These are phyloP conservation scores for Lepidurus arcticus DNA, from an alignment of 1,140 invertebrate species.

Conservation along the genomic window DNA sequence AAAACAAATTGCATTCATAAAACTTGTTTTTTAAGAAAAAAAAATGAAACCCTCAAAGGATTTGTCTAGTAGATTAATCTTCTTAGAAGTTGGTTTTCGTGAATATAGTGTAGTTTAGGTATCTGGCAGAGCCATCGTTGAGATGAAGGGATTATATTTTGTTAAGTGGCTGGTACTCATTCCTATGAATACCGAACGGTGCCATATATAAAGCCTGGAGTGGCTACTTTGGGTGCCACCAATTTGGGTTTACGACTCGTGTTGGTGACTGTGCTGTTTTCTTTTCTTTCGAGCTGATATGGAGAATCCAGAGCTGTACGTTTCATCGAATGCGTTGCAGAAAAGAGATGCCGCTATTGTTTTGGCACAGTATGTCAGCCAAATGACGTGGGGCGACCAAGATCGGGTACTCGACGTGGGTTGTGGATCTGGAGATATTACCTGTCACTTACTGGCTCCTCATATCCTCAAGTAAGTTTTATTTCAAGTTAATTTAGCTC, in stretches of 20 bases:
- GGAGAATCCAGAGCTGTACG: constrained; percentile 59
- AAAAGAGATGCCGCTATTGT: constrained; percentile 59
- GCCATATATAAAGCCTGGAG: background rate
- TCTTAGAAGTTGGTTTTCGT: too few species aligned
- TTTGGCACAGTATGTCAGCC: constrained; percentile 56
- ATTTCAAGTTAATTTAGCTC: background rate
- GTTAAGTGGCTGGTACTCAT: background rate
- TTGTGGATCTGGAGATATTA: constrained; percentile 69
- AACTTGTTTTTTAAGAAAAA: too few species aligned
- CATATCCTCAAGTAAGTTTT: constrained; percentile 48
- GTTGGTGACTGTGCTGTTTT: constrained; percentile 24
- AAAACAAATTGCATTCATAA: too few species aligned
- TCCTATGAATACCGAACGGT: background rate
- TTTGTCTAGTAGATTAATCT: too few species aligned
- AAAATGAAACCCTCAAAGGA: too few species aligned
- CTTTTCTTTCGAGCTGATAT: constrained; percentile 43
- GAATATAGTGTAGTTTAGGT: background rate
- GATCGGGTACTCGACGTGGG: constrained; percentile 66
- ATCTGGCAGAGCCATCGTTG: background rate
- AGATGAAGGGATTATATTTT: background rate
- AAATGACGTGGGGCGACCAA: constrained; percentile 53
- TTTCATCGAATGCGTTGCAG: constrained; percentile 58
- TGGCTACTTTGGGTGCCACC: background rate
- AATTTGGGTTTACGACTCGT: background rate
- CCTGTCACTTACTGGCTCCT: constrained; percentile 58